Percentiles rank a stretch among this genome's conserved stretches.
phyloP scores from a whole-genome alignment of 2,113 vertebrate species.

The Bucco capensis region DNA sequence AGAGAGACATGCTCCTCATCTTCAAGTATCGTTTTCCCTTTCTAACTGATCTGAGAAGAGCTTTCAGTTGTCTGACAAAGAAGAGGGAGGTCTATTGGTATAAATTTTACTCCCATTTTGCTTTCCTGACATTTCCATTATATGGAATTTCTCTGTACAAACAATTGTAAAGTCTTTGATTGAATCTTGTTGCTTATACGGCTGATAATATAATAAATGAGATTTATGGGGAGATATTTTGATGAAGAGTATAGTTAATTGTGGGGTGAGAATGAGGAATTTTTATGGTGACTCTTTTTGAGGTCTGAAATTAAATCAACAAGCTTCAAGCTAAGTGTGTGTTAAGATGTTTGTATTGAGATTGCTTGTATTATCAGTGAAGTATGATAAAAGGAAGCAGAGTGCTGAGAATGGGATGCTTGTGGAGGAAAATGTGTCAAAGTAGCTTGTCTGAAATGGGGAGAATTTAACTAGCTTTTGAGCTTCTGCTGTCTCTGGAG shows the following conservation, averaged over 20 bases:
- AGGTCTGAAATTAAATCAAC: neutral
- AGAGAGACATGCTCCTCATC: neutral
- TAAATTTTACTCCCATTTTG: neutral
- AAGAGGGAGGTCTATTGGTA: neutral
- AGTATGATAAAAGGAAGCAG: neutral
- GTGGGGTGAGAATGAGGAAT: neutral
- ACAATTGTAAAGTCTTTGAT: neutral
- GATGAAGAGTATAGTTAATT: neutral
- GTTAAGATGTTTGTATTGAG: neutral
- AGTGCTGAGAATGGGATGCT: neutral
- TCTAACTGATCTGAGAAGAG: neutral
- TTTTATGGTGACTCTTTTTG: neutral
- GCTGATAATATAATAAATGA: neutral
- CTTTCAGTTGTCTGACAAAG: neutral
- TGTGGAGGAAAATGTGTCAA: neutral
- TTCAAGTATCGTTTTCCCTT: neutral
- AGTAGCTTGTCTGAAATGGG: neutral
- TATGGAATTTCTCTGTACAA: neutral
- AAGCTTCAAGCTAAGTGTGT: neutral
- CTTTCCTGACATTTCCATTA: neutral
- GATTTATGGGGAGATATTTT: neutral
- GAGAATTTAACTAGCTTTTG: neutral
- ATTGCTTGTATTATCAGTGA: neutral
- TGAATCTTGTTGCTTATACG: neutral
- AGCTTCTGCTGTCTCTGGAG: neutral